Base-by-base conservation (phyloP, 1,140 invertebrate genomes). In the Lutraria rhynchaena region DNA sequence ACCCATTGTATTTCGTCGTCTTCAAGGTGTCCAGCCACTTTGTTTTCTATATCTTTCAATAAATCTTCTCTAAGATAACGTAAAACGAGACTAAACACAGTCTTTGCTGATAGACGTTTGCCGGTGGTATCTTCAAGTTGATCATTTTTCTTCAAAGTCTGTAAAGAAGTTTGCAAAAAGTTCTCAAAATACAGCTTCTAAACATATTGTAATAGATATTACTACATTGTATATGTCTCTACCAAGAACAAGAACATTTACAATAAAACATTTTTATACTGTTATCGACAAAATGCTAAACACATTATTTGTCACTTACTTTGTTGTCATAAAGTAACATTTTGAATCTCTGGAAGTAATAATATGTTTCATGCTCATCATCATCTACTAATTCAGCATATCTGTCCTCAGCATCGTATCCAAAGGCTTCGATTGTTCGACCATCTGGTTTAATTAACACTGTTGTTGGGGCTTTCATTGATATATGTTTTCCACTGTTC, bases 361-460 rank as follows among this genome's bases (percentile, higher is more conserved):
- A 76, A n/a, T 65, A 76, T 19, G 29, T 27, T 0, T 44, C 35
- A 65, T 76, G 58, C 24, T 76, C 37, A 24, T 35, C 73, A 4
- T 49, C 15, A 13, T 76, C 73, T 0, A 33, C 41, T 7, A 76
- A 37, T 1, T 63, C 57, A n/a, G 41, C 22, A 41, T 76, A 76
- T 76, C 57, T 63, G 19, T 76, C 24, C 35, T 76, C 58, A 15
- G 73, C 73, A 7, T 63, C 73, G 46, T 76, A 76, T 3, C 73
- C 73, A 76, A 76, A 76, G 1, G 58, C 37, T 24, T 63, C 57
- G 2, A 76, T 27, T n/a, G 73, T 76, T 33, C 63, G 31, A 0
- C 67, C 67, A 44, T 76, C 60, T 33, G 73, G 73, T 9, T 53
- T 63, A 4, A 76, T 46, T 31, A 76, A 27, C 13, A 76, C 37